A percentile compares a stretch with the other conserved stretches of the same genome.
These are phyloP conservation scores for Eonycteris spelaea DNA, from an alignment of 2,113 vertebrate genomes.

Conservation along the genomic window DNA sequence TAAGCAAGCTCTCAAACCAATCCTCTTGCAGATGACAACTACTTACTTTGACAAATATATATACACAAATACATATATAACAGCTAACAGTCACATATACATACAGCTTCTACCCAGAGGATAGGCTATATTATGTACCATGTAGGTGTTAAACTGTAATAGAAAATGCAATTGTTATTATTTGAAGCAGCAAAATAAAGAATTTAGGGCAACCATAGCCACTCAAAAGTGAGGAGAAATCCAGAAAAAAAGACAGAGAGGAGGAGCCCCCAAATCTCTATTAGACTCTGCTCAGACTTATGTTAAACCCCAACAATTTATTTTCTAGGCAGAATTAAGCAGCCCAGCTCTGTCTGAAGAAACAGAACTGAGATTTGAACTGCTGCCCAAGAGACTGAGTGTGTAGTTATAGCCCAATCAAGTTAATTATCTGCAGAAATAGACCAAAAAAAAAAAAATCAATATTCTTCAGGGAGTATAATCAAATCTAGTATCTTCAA, in stretches of 20 bases:
- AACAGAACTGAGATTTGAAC: neutral
- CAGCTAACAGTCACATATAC: neutral
- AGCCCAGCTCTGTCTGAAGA: neutral
- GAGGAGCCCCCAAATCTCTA: neutral
- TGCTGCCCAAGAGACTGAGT: neutral
- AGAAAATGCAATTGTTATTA: neutral
- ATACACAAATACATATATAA: neutral
- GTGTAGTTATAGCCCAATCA: neutral
- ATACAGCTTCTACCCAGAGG: neutral
- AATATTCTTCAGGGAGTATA: neutral
- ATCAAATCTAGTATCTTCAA: neutral
- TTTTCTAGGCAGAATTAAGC: neutral
- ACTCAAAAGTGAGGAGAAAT: neutral
- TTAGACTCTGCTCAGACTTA: neutral
- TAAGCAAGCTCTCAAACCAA: neutral
- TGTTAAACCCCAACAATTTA: neutral
- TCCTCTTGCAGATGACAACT: neutral
- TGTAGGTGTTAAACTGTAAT: neutral
- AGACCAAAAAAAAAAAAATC: neutral
- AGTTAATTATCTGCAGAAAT: neutral
- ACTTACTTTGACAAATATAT: neutral
- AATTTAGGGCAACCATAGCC: neutral
- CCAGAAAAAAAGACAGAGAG: neutral
- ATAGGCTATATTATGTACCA: neutral
- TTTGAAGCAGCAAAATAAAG: neutral